Evolutionary conservation across 2,797 vertebrate genomes (phyloP).

Genomic region (Octomys mimax): DNA sequence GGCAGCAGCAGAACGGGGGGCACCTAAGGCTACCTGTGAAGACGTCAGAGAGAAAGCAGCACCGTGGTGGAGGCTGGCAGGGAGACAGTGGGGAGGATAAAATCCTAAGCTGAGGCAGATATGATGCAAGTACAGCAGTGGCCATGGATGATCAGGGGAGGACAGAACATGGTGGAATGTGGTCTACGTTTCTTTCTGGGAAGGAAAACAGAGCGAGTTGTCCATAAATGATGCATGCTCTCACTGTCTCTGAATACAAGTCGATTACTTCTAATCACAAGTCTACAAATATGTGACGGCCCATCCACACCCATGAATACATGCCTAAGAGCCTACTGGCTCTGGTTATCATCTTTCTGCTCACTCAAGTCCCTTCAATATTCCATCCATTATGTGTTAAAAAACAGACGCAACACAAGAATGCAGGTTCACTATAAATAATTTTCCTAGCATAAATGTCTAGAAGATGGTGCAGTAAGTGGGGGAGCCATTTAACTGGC

Average conservation of each 20-base stretch:
- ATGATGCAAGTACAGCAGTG: background rate
- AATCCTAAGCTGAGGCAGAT: background rate
- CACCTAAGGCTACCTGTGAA: slow-evolving; percentile 18
- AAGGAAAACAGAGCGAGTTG: slow-evolving; percentile 15
- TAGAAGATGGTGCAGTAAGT: background rate
- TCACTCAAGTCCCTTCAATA: background rate
- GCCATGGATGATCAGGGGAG: background rate
- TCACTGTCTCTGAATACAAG: background rate
- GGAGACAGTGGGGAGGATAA: background rate
- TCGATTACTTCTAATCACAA: background rate
- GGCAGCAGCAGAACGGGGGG: background rate
- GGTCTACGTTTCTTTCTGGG: slow-evolving; percentile 41
- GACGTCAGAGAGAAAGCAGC: slow-evolving; percentile 20
- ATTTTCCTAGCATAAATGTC: background rate
- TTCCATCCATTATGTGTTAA: background rate
- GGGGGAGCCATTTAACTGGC: background rate
- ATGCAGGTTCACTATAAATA: background rate
- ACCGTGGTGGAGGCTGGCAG: slow-evolving; percentile 13
- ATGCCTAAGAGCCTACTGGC: background rate
- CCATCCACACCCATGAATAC: background rate
- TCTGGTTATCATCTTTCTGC: background rate
- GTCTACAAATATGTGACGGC: background rate
- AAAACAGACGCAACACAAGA: background rate
- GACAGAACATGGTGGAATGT: background rate
- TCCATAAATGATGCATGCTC: background rate